A percentile compares a stretch with the other conserved stretches of the same genome.
phyloP scores from a whole-genome alignment of 2,113 vertebrate species.

The Hippolais icterina region DNA sequence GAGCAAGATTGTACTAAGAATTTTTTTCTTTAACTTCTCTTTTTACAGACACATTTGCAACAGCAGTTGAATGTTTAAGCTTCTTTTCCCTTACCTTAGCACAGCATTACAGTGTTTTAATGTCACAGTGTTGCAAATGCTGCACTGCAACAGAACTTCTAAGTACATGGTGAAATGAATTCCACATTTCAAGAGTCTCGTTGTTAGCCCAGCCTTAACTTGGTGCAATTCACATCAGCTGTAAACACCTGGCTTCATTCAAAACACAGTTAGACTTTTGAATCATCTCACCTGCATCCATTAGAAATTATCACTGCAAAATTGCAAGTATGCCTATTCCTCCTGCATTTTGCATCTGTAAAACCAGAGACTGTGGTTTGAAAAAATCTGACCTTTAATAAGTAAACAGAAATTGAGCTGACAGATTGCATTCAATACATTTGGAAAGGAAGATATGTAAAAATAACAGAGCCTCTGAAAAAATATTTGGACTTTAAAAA shows the following conservation, averaged over 20 bases:
- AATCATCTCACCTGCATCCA: background rate
- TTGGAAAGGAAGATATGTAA: background rate
- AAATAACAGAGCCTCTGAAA: conserved; percentile 37
- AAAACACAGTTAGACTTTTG: background rate
- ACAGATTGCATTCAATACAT: conserved; percentile 2
- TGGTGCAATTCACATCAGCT: background rate
- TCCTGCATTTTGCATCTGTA: background rate
- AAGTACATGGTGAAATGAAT: background rate
- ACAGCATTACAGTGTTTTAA: background rate
- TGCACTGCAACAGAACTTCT: background rate
- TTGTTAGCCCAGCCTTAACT: background rate
- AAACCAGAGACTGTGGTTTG: background rate
- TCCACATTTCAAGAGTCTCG: background rate
- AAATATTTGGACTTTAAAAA: conserved; percentile 29
- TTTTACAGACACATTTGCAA: background rate
- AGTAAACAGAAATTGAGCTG: conserved; percentile 22
- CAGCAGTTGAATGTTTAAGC: background rate
- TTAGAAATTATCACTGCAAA: background rate
- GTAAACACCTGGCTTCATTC: background rate
- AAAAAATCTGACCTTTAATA: conserved; percentile 28
- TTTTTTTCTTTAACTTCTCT: background rate
- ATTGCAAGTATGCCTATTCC: background rate
- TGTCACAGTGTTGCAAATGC: background rate
- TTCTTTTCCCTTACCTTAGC: background rate
- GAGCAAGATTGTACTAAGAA: background rate